A percentile compares a stretch with the other conserved stretches of the same genome.
Conservation (phyloP, 2,888 invertebrate genomes). For the Carcina quercana region DNA sequence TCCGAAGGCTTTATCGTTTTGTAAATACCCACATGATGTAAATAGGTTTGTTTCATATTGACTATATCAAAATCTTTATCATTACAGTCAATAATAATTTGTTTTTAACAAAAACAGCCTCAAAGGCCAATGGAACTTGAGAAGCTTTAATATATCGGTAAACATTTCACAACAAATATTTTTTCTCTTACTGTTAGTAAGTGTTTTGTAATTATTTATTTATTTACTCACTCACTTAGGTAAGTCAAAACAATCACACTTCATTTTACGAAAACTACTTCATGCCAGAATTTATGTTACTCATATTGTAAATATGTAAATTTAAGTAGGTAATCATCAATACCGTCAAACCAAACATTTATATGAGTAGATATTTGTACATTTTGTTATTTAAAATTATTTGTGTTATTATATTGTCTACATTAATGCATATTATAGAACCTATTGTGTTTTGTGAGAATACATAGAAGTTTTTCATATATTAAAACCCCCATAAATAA, state of each 20-base stretch:
- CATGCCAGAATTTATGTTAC: constrained; percentile 56
- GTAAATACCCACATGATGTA: no score
- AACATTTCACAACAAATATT: no score
- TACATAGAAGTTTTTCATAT: constrained; percentile 51
- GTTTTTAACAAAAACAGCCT: no score
- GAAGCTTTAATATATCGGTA: no score
- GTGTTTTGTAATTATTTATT: constrained; percentile 39
- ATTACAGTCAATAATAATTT: no score
- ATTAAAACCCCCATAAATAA: constrained; percentile 62
- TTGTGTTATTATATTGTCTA: constrained; percentile 43
- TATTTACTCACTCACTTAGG: constrained; percentile 53
- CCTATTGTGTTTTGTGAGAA: constrained; percentile 57
- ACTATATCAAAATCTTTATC: no score
- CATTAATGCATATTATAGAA: constrained; percentile 39
- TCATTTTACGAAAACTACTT: no score
- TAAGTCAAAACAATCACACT: no score
- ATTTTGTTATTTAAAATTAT: constrained; percentile 60
- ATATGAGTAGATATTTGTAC: constrained; percentile 59
- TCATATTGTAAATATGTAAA: constrained; percentile 70
- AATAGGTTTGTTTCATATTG: no score
- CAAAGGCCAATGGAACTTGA: no score
- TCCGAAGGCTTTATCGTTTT: no score
- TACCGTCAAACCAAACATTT: constrained; percentile 73
- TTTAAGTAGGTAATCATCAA: constrained; percentile 62
- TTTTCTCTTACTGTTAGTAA: no score